Percentiles rank a stretch among this genome's conserved stretches.
These are phyloP conservation scores for Agrilus biguttatus DNA, from an alignment of 2,888 invertebrate genomes.

Conservation along the genomic window DNA sequence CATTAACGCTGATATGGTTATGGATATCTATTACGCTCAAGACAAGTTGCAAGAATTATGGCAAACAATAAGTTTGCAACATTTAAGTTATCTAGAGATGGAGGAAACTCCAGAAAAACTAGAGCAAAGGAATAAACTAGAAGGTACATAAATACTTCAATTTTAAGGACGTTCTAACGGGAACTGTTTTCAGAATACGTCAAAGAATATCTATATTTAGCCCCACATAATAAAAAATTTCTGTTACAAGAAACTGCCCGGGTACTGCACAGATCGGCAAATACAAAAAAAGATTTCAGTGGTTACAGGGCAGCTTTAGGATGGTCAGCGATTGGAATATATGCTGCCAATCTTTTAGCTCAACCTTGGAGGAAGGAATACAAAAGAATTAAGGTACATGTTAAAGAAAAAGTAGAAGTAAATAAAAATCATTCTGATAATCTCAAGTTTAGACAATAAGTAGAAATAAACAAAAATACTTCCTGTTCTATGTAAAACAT, in stretches of 20 bases:
- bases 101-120: slow-evolving; percentile 69
- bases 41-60: slow-evolving; percentile 53
- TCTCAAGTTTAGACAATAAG: no score
- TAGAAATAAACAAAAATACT: no score
- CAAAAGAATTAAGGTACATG: slow-evolving; percentile 56
- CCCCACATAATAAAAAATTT: slow-evolving; percentile 69
- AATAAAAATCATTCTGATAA: not conserved
- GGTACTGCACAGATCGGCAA: slow-evolving; percentile 60
- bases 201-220: slow-evolving; percentile 60
- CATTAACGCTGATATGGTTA: slow-evolving; percentile 24
- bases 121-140: slow-evolving; percentile 59
- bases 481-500: no score
- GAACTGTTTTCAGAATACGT: slow-evolving; percentile 47
- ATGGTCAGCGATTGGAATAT: slow-evolving; percentile 72
- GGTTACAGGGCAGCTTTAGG: slow-evolving; percentile 69
- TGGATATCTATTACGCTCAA: slow-evolving; percentile 36
- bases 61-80: slow-evolving; percentile 58
- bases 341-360: slow-evolving; percentile 70
- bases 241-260: slow-evolving; percentile 58
- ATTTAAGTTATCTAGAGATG: slow-evolving; percentile 64
- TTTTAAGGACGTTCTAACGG: no score
- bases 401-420: not conserved
- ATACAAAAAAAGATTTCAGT: slow-evolving; percentile 57
- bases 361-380: slow-evolving; percentile 88
- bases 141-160: slow-evolving; percentile 38